These are phyloP conservation scores for Gisinianus flammeolus DNA, from an alignment of 2,888 invertebrate genomes.

Conservation along the genomic window DNA sequence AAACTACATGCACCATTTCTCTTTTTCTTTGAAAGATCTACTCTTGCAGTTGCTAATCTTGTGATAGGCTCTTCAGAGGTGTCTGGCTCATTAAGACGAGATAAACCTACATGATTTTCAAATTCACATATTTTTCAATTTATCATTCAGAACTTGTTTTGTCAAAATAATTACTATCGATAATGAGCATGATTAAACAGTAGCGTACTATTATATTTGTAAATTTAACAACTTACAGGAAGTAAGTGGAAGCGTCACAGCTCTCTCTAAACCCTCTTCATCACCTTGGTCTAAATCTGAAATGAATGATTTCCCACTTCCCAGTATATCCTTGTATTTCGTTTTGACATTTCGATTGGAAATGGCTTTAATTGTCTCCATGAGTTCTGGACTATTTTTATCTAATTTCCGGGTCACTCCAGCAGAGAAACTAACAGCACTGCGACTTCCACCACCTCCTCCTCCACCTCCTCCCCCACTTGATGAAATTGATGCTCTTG, in stretches of 20 bases:
- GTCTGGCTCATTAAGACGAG: neutral
- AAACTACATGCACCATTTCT: conserved; percentile 1
- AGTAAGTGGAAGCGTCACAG: conserved; percentile 48
- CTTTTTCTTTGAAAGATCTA: neutral
- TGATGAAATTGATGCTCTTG: conserved; percentile 36
- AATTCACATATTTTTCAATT: too few species aligned
- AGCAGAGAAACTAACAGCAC: neutral
- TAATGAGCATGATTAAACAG: neutral
- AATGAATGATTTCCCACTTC: conserved; percentile 2
- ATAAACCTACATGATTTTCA: neutral
- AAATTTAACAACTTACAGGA: conserved; percentile 42
- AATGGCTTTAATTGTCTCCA: neutral
- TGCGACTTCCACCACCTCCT: neutral
- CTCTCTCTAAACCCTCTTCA: conserved; percentile 38
- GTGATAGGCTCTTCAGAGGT: neutral
- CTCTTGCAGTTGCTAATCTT: neutral
- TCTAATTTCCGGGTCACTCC: neutral
- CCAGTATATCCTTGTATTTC: conserved; percentile 18
- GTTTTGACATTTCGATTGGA: conserved; percentile 11
- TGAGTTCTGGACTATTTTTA: neutral
- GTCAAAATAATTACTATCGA: neutral
- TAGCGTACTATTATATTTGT: conserved; percentile 2
- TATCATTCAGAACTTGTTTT: too few species aligned
- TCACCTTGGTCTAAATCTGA: conserved; percentile 21
- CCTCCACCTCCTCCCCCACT: neutral